phyloP scores from a whole-genome alignment of 2,888 invertebrate genomes.

The Leptinotarsa haldemani region DNA sequence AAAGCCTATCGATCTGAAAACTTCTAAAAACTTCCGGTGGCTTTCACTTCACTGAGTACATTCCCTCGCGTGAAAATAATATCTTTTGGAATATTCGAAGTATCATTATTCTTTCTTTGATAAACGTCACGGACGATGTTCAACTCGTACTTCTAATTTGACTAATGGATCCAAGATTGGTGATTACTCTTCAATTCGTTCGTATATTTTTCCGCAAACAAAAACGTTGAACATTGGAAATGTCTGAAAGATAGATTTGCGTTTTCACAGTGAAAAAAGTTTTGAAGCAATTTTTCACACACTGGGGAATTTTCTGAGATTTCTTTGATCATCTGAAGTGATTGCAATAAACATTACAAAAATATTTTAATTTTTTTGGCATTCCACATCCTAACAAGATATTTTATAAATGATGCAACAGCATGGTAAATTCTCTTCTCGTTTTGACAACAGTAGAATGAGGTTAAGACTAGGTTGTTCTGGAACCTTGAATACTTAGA shows the following conservation, averaged over 20 bases:
- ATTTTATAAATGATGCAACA: too few species aligned
- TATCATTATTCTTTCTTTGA: slow-evolving; percentile 46
- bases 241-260: slow-evolving; percentile 34
- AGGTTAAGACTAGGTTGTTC: too few species aligned
- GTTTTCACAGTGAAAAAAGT: background rate
- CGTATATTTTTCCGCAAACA: slow-evolving; percentile 35
- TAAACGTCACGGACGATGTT: slow-evolving; percentile 44
- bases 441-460: too few species aligned
- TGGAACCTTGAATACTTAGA: too few species aligned
- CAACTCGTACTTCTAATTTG: slow-evolving; percentile 47
- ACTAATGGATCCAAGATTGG: slow-evolving; percentile 48
- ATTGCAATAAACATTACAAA: too few species aligned
- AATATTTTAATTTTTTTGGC: too few species aligned
- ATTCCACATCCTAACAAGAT: too few species aligned
- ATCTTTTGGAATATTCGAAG: slow-evolving; percentile 42
- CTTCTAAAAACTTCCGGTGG: slow-evolving; percentile 22
- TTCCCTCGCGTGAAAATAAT: slow-evolving; percentile 30
- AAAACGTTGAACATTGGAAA: slow-evolving; percentile 36
- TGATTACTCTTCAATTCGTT: slow-evolving; percentile 46
- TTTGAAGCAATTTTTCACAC: slow-evolving; percentile 10
- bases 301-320: background rate
- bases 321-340: background rate
- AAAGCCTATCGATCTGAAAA: slow-evolving; percentile 25
- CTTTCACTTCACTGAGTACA: slow-evolving; percentile 28
- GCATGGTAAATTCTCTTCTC: too few species aligned